Percentiles rank a stretch among this genome's conserved stretches.
Evolutionary conservation across 2,888 invertebrate species (phyloP).

Genomic region (Oxyscelio sp.): DNA sequence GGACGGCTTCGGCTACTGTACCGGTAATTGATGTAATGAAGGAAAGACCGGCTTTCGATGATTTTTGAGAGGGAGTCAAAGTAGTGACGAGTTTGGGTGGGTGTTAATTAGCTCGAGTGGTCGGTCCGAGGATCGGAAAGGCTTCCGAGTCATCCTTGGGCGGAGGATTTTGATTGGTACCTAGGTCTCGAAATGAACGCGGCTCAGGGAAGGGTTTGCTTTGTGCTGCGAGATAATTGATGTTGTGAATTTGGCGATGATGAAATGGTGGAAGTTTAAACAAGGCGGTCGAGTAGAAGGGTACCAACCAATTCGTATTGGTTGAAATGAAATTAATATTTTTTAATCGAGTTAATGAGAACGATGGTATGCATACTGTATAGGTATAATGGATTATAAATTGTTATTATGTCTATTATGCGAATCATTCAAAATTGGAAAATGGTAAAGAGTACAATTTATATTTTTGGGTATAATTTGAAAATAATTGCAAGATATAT

Average conservation of each 20-base stretch:
- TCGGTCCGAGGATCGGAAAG: not conserved
- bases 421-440: too few relatives aligned
- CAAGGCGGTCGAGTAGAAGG: not conserved
- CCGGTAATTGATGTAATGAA: conserved; percentile 46
- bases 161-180: not conserved
- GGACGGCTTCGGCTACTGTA: conserved; percentile 28
- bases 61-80: conserved; percentile 10
- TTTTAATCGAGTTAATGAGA: too few relatives aligned
- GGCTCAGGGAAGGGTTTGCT: not conserved
- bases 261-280: conserved; percentile 13
- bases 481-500: too few relatives aligned
- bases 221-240: conserved; percentile 15
- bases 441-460: too few relatives aligned
- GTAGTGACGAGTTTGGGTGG: not conserved
- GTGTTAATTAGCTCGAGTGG: conserved; percentile 13
- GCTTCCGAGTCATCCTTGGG: not conserved
- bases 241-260: conserved; percentile 8
- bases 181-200: not conserved
- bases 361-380: too few relatives aligned
- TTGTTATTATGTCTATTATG: too few relatives aligned
- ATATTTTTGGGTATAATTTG: too few relatives aligned
- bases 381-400: too few relatives aligned
- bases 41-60: conserved; percentile 2
- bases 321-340: too few relatives aligned
- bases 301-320: too few relatives aligned